Conservation (phyloP, 2,113 vertebrate species). For the Ammodytes dubius region DNA sequence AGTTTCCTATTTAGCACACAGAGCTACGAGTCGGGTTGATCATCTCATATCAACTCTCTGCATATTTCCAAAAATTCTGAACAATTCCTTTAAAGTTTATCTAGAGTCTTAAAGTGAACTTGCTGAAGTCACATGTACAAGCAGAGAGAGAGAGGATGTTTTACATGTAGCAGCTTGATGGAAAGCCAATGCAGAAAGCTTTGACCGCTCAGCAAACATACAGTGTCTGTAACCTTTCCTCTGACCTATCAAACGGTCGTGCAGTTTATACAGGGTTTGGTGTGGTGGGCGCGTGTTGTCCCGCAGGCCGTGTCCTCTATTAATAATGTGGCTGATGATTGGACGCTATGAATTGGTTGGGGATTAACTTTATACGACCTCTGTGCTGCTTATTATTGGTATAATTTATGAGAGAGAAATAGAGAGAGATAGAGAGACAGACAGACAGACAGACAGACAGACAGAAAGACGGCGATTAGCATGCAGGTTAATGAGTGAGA, state of each 20-base stretch:
- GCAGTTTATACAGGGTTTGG: constrained; percentile 1
- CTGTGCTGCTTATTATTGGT: constrained; percentile 14
- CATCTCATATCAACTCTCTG: neutral
- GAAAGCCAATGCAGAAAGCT: neutral
- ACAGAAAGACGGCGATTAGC: too few relatives aligned
- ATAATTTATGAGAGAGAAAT: neutral
- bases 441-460: neutral
- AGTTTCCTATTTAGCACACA: neutral
- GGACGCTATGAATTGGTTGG: constrained; percentile 2
- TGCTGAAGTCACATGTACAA: neutral
- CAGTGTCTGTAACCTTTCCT: neutral
- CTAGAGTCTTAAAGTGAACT: neutral
- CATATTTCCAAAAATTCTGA: neutral
- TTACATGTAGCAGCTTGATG: neutral
- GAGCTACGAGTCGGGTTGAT: neutral
- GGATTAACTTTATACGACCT: constrained; percentile 37
- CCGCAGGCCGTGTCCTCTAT: constrained; percentile 12
- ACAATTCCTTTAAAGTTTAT: neutral
- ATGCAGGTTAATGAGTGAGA: neutral
- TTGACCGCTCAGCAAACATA: neutral
- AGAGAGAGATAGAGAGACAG: neutral
- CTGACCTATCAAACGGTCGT: neutral
- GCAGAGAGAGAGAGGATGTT: too few relatives aligned
- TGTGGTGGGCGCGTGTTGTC: neutral
- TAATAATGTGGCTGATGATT: constrained; percentile 43